Evolutionary conservation across 2,888 invertebrate species (phyloP).

Genomic region (Tetragnatha montana): DNA sequence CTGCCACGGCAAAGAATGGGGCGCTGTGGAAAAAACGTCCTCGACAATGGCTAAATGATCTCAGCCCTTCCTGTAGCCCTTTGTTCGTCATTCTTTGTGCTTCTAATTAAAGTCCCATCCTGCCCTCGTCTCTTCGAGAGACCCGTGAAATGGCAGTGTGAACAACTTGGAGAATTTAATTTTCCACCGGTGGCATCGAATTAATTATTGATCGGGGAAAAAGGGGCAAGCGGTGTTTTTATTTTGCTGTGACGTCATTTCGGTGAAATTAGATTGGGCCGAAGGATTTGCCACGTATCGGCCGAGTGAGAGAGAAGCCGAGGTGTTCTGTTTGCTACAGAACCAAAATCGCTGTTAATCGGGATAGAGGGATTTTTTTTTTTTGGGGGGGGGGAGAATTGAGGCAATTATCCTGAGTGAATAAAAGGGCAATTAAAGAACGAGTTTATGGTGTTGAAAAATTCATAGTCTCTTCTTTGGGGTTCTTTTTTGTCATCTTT

Average conservation of each 20-base stretch:
- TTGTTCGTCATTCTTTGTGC: slow-evolving; percentile 30
- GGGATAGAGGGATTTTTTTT: neutral
- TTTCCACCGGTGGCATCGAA: slow-evolving; percentile 53
- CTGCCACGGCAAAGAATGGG: slow-evolving; percentile 29
- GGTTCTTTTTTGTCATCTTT: neutral
- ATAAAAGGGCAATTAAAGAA: slow-evolving; percentile 5
- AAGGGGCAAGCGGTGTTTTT: neutral
- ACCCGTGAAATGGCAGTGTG: slow-evolving; percentile 39
- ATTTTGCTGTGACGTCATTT: slow-evolving; percentile 21
- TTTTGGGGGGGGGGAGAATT: neutral
- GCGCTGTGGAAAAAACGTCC: slow-evolving; percentile 6
- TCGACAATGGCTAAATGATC: slow-evolving; percentile 19
- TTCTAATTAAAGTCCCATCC: slow-evolving; percentile 46
- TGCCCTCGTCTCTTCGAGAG: slow-evolving; percentile 4
- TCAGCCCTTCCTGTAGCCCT: slow-evolving; percentile 5
- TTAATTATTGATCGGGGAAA: slow-evolving; percentile 52
- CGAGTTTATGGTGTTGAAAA: neutral
- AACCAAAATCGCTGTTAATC: slow-evolving; percentile 14
- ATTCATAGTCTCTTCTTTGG: neutral
- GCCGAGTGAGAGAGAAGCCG: slow-evolving; percentile 8
- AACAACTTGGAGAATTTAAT: slow-evolving; percentile 57
- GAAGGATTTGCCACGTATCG: slow-evolving; percentile 21
- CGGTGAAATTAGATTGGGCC: slow-evolving; percentile 38
- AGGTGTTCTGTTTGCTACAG: slow-evolving; percentile 21
- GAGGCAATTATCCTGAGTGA: neutral